These are phyloP conservation scores for Cephus pygmeus DNA, from an alignment of 2,888 invertebrate genomes.

Conservation along the genomic window DNA sequence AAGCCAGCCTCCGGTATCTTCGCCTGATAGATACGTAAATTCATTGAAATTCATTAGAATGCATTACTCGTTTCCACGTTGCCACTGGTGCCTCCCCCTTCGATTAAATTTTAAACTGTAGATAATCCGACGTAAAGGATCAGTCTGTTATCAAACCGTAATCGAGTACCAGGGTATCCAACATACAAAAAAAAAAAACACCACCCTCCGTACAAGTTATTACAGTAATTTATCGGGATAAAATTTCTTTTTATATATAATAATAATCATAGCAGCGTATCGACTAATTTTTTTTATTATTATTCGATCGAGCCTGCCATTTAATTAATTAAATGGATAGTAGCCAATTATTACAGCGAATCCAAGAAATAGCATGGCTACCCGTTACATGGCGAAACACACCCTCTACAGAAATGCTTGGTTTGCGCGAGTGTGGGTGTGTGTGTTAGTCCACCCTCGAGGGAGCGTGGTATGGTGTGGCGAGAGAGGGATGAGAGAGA, in stretches of 20 bases:
- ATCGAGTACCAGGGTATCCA: neutral
- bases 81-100: neutral
- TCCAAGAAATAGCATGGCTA: slow-evolving; percentile 28
- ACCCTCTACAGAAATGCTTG: slow-evolving; percentile 62
- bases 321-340: neutral
- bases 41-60: neutral
- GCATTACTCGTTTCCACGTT: neutral
- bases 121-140: neutral
- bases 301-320: neutral
- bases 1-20: neutral
- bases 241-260: neutral
- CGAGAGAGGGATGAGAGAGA: slow-evolving; percentile 19
- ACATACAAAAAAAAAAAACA: neutral
- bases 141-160: neutral
- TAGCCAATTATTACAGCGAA: neutral
- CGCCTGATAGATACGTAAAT: neutral
- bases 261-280: neutral
- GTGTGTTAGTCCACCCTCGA: slow-evolving; percentile 58
- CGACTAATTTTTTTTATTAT: neutral
- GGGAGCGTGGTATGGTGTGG: slow-evolving; percentile 41
- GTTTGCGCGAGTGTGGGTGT: slow-evolving; percentile 50
- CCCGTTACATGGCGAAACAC: slow-evolving; percentile 62
- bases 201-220: neutral
- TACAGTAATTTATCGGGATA: neutral
- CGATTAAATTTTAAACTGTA: neutral